These are phyloP conservation scores for Geophilus truncorum DNA, from an alignment of 2,888 invertebrate species.

Conservation along the genomic window DNA sequence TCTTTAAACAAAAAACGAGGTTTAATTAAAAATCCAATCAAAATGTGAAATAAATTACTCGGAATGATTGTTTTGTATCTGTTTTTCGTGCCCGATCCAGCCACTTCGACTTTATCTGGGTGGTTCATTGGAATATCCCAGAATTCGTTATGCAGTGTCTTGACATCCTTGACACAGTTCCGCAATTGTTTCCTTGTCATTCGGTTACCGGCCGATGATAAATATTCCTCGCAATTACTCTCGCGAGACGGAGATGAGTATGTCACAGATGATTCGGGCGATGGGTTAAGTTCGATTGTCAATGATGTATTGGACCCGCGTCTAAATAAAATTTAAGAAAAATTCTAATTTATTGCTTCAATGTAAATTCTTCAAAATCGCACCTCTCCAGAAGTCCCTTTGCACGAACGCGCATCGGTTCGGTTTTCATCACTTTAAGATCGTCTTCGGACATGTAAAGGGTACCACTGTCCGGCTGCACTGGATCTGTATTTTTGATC, in stretches of 20 bases:
- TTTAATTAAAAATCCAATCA: no score
- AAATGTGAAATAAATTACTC: no score
- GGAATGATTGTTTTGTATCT: constrained; percentile 84
- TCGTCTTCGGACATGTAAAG: constrained; percentile 37
- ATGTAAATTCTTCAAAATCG: background rate
- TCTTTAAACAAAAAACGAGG: constrained; percentile 50
- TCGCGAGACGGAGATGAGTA: constrained; percentile 36
- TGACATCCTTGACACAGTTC: constrained; percentile 52
- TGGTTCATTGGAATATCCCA: constrained; percentile 92
- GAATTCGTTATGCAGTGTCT: constrained; percentile 73
- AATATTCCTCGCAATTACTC: constrained; percentile 54
- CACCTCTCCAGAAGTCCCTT: constrained; percentile 41
- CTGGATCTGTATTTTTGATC: constrained; percentile 38
- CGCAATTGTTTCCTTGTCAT: constrained; percentile 55
- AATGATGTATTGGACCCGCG: constrained; percentile 86
- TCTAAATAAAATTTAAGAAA: constrained; percentile 55
- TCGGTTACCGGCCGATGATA: constrained; percentile 56
- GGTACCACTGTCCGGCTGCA: constrained; percentile 39
- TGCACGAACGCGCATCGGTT: constrained; percentile 39
- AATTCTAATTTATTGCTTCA: background rate
- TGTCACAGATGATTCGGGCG: constrained; percentile 52
- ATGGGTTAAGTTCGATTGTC: constrained; percentile 69
- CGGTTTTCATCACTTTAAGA: constrained; percentile 36
- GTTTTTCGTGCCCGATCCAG: constrained; percentile 83
- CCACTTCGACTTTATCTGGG: constrained; percentile 81